Percentiles rank a stretch among this genome's conserved stretches.
Conservation (phyloP, 2,888 invertebrate species). For the Andrena bucephala region DNA sequence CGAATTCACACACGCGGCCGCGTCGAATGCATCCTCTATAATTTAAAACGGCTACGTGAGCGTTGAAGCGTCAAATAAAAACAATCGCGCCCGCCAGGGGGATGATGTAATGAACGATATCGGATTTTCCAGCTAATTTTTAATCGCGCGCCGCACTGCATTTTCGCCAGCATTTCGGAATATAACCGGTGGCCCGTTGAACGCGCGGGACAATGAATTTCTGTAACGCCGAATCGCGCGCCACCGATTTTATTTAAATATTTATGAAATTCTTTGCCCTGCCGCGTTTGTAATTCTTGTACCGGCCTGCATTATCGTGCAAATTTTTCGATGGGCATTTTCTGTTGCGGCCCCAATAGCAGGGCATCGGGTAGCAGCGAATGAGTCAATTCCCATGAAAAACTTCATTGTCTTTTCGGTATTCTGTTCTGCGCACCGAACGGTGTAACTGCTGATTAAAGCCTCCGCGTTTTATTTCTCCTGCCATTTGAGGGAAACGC, state of each 20-base stretch:
- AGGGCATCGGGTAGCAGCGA: conserved; percentile 12
- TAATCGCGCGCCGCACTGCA: conserved; percentile 61
- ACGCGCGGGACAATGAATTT: conserved; percentile 40
- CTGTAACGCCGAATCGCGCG: conserved; percentile 8
- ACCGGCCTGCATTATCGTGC: conserved; percentile 47
- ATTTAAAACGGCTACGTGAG: conserved; percentile 67
- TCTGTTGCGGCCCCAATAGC: conserved; percentile 1
- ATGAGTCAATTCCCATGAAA: conserved; percentile 7
- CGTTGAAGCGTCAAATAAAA: conserved; percentile 72
- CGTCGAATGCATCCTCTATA: conserved; percentile 68
- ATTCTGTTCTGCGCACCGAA: background rate
- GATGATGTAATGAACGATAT: conserved; percentile 72
- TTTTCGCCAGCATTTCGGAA: conserved; percentile 45
- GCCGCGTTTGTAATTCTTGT: conserved; percentile 29
- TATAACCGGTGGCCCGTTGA: conserved; percentile 41
- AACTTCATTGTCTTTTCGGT: background rate
- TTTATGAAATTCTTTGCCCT: conserved; percentile 58
- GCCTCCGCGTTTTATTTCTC: too few species aligned
- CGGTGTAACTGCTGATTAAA: background rate
- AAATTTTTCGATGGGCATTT: conserved; percentile 47
- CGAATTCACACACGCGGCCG: conserved; percentile 66
- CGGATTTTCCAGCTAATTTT: conserved; percentile 71
- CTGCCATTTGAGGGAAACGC: conserved; percentile 4
- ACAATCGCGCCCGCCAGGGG: conserved; percentile 53
- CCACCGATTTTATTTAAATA: conserved; percentile 43